Evolutionary conservation across 1,140 invertebrate genomes (phyloP).

Genomic region (Melitaea cinxia): DNA sequence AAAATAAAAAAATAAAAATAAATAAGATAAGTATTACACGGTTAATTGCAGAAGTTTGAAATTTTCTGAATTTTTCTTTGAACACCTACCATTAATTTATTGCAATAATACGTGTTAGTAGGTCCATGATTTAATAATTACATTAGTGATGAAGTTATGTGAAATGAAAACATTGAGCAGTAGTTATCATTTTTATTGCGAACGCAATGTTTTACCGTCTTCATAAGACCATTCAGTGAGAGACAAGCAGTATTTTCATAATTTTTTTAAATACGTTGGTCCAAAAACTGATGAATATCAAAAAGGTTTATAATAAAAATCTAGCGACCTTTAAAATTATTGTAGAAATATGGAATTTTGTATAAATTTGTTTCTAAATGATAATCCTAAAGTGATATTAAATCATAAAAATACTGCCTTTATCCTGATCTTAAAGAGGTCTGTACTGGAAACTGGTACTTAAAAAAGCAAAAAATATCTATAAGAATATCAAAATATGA

Average conservation of each 20-base stretch:
- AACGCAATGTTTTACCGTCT: background rate
- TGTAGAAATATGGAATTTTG: background rate
- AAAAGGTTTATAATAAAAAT: background rate
- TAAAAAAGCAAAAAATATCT: background rate
- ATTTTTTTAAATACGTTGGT: background rate
- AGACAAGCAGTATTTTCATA: background rate
- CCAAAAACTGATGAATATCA: background rate
- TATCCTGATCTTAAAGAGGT: background rate
- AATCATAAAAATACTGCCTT: background rate
- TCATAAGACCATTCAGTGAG: background rate
- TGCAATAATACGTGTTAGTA: constrained; percentile 20
- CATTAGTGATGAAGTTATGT: background rate
- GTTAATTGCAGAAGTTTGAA: too few relatives aligned
- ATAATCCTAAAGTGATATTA: background rate
- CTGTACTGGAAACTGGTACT: background rate
- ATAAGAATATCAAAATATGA: background rate
- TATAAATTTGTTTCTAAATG: background rate
- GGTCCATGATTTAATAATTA: constrained; percentile 4
- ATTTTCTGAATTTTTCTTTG: background rate
- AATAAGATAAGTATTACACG: too few relatives aligned
- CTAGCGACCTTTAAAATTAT: background rate
- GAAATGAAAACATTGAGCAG: constrained; percentile 16
- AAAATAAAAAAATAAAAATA: too few relatives aligned
- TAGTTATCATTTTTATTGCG: constrained; percentile 3
- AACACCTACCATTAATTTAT: constrained; percentile 18